A percentile compares a stretch with the other conserved stretches of the same genome.
Evolutionary conservation across 2,797 vertebrate genomes (phyloP).

Genomic region (Diceros bicornis): DNA sequence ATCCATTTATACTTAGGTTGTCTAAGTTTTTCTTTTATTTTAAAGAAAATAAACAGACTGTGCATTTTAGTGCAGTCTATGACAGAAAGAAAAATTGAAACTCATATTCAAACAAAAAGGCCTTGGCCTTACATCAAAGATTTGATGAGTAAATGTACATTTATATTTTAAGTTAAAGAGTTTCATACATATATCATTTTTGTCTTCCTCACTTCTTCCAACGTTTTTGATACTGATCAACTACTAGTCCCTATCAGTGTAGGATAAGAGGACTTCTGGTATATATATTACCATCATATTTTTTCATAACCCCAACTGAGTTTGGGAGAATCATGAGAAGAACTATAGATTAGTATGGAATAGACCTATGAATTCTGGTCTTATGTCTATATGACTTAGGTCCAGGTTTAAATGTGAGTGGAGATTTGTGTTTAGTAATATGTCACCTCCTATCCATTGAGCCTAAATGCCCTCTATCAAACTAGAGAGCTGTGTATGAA

Average conservation of each 20-base stretch:
- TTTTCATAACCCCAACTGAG: neutral
- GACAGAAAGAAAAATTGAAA: neutral
- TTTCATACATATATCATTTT: neutral
- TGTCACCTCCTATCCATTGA: neutral
- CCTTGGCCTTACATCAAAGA: neutral
- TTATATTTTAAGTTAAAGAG: neutral
- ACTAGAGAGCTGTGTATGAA: neutral
- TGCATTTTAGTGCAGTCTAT: slow-evolving; percentile 8
- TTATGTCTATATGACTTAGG: neutral
- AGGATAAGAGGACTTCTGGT: neutral
- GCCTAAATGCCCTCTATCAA: neutral
- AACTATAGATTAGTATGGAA: neutral
- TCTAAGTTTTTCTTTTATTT: slow-evolving; percentile 20
- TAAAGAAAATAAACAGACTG: neutral
- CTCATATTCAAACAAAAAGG: neutral
- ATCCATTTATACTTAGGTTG: neutral
- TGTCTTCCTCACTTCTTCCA: neutral
- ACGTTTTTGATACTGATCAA: neutral
- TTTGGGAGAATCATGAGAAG: slow-evolving; percentile 19
- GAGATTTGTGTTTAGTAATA: neutral
- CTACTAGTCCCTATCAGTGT: neutral
- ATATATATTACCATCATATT: neutral
- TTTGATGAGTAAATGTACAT: neutral
- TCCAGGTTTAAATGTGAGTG: neutral
- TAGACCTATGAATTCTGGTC: neutral